These are phyloP conservation scores for Promerops cafer DNA, from an alignment of 2,113 vertebrate genomes.

Conservation along the genomic window DNA sequence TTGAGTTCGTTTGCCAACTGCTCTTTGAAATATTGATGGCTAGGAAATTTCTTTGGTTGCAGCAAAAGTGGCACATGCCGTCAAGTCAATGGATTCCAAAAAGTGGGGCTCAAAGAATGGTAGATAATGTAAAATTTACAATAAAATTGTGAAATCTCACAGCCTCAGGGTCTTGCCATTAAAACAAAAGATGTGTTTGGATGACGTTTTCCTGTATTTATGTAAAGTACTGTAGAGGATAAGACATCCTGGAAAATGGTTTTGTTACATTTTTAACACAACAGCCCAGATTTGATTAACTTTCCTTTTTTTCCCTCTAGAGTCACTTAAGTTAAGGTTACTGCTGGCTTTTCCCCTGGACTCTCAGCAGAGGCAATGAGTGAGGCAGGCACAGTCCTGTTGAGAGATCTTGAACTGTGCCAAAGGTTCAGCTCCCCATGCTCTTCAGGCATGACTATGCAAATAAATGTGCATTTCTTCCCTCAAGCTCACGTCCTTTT, in stretches of 20 bases:
- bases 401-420: not conserved
- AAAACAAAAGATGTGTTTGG: not conserved
- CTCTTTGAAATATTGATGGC: not conserved
- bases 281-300: not conserved
- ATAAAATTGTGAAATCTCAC: not conserved
- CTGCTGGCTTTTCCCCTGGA: not conserved
- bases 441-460: not conserved
- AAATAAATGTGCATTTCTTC: constrained; percentile 12
- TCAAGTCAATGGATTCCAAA: not conserved
- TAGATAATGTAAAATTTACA: not conserved
- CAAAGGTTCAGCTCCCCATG: not conserved
- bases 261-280: not conserved
- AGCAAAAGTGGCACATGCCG: not conserved
- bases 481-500: not conserved
- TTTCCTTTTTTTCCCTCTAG: not conserved
- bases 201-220: not conserved
- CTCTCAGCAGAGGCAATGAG: not conserved
- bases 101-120: not conserved
- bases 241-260: not conserved
- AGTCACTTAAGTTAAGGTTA: not conserved
- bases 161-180: not conserved
- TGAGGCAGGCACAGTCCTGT: not conserved
- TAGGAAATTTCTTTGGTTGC: not conserved
- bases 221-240: not conserved
- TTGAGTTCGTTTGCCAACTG: not conserved